Evolutionary conservation across 2,797 vertebrate genomes (phyloP).

Genomic region (Poeciliopsis turneri): DNA sequence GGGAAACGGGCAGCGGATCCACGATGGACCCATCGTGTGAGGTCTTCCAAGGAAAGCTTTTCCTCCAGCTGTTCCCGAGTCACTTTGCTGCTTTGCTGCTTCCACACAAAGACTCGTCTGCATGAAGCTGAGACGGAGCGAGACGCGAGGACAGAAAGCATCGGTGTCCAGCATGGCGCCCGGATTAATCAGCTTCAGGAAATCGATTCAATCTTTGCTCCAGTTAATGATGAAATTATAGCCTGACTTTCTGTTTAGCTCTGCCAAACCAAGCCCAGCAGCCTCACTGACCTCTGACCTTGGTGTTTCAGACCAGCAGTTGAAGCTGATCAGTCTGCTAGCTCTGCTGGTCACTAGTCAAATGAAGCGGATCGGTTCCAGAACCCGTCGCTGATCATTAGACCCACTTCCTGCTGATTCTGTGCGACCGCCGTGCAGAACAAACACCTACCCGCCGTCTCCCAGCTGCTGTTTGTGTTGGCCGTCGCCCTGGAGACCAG

Average conservation of each 20-base stretch:
- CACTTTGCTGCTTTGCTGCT: neutral
- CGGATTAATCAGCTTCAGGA: too few species aligned
- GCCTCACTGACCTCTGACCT: neutral
- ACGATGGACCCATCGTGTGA: neutral
- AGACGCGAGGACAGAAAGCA: too few species aligned
- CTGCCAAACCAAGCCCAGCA: neutral
- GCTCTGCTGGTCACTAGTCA: neutral
- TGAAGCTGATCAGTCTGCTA: neutral
- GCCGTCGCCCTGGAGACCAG: slow-evolving; percentile 72
- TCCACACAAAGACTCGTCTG: too few species aligned
- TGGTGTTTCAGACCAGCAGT: neutral
- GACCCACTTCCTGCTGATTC: neutral
- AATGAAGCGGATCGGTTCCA: neutral
- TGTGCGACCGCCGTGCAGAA: neutral
- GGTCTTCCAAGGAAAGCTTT: neutral
- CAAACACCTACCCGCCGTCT: slow-evolving; percentile 38
- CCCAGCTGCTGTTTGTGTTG: neutral
- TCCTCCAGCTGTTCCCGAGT: neutral
- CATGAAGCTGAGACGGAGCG: too few species aligned
- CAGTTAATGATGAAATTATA: too few species aligned
- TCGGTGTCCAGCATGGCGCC: too few species aligned
- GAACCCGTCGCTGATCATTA: neutral
- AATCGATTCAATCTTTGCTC: too few species aligned
- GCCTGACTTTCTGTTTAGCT: too few species aligned
- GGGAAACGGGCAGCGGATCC: neutral